These are phyloP conservation scores for Acrocephalus kingi DNA, from an alignment of 2,113 vertebrate species.

Conservation along the genomic window DNA sequence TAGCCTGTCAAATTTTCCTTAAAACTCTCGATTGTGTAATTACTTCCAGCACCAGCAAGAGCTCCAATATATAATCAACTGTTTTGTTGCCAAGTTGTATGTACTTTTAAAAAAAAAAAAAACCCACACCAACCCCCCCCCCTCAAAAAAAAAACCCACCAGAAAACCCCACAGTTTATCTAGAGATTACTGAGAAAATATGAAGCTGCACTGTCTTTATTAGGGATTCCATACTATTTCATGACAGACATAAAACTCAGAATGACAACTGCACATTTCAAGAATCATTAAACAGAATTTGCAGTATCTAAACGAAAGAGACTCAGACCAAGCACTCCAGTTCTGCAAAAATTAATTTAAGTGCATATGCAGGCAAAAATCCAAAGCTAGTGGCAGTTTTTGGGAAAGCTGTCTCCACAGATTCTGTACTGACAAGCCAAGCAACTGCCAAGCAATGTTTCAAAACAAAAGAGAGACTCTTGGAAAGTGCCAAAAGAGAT, in stretches of 20 bases:
- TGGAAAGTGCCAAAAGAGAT: conserved; percentile 32
- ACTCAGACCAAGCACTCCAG: neutral
- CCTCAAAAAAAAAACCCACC: no score
- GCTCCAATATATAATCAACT: neutral
- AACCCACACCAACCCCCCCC: neutral
- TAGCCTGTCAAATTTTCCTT: neutral
- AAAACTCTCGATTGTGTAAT: neutral
- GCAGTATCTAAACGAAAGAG: neutral
- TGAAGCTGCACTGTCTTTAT: neutral
- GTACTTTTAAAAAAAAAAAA: neutral
- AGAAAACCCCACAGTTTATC: neutral
- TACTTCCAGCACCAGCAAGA: neutral
- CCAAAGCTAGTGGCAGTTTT: conserved; percentile 20
- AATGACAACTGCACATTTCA: neutral
- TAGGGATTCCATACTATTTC: neutral
- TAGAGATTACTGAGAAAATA: neutral
- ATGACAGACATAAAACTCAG: neutral
- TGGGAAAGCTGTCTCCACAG: conserved; percentile 33
- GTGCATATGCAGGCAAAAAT: neutral
- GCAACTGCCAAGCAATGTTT: conserved; percentile 54
- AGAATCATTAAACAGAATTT: neutral
- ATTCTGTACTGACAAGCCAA: conserved; percentile 22
- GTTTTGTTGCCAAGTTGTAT: neutral
- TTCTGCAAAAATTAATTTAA: neutral
- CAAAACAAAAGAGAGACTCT: conserved; percentile 37